These are phyloP conservation scores for Theodoxus fluviatilis DNA, from an alignment of 2,888 invertebrate species.

Conservation along the genomic window DNA sequence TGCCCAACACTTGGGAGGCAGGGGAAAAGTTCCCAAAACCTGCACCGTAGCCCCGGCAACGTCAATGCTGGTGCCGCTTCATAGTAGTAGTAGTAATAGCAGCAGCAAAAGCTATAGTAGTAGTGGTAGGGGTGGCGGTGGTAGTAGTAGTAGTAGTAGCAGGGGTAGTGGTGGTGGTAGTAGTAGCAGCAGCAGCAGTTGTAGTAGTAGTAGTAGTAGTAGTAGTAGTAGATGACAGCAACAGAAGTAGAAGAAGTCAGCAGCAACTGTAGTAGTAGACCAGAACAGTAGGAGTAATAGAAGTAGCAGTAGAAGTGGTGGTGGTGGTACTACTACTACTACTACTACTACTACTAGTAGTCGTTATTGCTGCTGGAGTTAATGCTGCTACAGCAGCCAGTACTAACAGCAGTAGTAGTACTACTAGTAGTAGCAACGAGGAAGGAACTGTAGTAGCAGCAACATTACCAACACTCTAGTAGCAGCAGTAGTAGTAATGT, in stretches of 20 bases:
- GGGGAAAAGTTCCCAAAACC: too few species aligned
- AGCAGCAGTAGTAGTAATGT: too few species aligned
- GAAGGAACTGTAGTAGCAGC: too few species aligned
- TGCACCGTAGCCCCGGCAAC: too few species aligned
- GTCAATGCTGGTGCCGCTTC: too few species aligned
- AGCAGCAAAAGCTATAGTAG: neutral
- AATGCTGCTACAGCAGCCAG: too few species aligned
- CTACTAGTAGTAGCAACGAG: too few species aligned
- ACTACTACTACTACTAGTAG: neutral
- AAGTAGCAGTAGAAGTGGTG: too few species aligned
- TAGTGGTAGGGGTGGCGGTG: neutral
- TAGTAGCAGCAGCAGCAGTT: neutral
- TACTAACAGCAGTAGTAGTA: too few species aligned
- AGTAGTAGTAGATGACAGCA: slow-evolving; percentile 2
- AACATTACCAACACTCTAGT: too few species aligned
- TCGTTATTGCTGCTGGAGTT: neutral
- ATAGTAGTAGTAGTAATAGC: neutral
- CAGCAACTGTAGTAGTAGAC: neutral
- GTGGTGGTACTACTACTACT: neutral
- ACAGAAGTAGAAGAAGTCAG: neutral
- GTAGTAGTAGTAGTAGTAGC: neutral
- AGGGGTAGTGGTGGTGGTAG: neutral
- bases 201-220: neutral
- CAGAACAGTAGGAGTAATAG: neutral
- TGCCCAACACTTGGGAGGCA: too few species aligned